A percentile compares a stretch with the other conserved stretches of the same genome.
Evolutionary conservation across 2,888 invertebrate species (phyloP).

Genomic region (Dicyrtomina minuta): DNA sequence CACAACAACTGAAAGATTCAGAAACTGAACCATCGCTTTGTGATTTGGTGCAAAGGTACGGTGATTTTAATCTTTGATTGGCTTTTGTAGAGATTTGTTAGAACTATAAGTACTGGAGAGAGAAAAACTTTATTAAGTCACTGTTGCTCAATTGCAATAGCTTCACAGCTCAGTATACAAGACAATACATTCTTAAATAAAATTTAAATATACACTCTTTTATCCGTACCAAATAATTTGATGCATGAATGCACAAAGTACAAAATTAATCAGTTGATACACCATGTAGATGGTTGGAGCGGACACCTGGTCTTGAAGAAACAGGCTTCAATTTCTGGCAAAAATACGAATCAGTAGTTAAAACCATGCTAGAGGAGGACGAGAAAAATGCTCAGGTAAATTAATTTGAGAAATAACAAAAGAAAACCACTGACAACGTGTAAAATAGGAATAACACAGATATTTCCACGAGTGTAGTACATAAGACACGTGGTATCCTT

Average conservation of each 20-base stretch:
- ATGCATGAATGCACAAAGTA: no score
- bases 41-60: slow-evolving; percentile 72
- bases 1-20: slow-evolving; percentile 65
- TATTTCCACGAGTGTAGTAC: background rate
- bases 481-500: no score
- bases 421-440: no score
- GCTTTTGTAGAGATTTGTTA: background rate
- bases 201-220: no score
- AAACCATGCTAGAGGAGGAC: slow-evolving; percentile 70
- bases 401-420: slow-evolving; percentile 2
- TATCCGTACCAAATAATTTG: no score
- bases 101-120: no score
- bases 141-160: no score
- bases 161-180: no score
- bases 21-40: slow-evolving; percentile 82
- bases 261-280: no score
- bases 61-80: no score
- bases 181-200: no score
- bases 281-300: slow-evolving; percentile 86
- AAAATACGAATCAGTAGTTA: slow-evolving; percentile 76
- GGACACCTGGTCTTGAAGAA: slow-evolving; percentile 86
- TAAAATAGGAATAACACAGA: background rate
- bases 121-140: no score
- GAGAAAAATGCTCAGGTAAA: slow-evolving; percentile 65
- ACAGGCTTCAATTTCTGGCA: slow-evolving; percentile 92